Conservation (phyloP, 1,140 invertebrate genomes). For the Aphis gossypii region DNA sequence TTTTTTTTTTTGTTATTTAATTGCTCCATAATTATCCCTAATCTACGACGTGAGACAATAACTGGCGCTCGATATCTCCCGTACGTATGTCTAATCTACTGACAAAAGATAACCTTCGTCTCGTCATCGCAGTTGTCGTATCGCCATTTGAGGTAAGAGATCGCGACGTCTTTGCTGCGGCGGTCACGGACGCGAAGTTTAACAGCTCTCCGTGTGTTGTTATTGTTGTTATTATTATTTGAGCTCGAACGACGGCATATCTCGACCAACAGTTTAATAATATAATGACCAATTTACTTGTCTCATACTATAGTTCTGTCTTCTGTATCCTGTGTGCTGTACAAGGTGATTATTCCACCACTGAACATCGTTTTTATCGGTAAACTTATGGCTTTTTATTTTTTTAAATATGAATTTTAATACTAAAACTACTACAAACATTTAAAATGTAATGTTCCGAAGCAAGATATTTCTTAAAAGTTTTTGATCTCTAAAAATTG, state of each 20-base stretch:
- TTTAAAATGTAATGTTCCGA: not conserved
- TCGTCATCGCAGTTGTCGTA: not conserved
- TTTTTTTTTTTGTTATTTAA: not conserved
- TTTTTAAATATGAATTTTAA: not conserved
- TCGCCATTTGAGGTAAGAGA: not conserved
- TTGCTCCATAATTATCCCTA: slow-evolving; percentile 30
- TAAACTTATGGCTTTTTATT: not conserved
- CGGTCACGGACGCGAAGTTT: not conserved
- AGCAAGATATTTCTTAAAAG: not conserved
- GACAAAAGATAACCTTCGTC: slow-evolving; percentile 18
- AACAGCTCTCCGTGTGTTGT: not conserved
- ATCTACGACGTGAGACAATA: slow-evolving; percentile 16
- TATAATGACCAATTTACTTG: too few species aligned
- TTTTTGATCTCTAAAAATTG: not conserved
- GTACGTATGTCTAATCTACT: not conserved
- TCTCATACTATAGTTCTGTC: not conserved
- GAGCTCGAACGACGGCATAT: not conserved
- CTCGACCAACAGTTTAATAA: not conserved
- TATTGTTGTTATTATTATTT: not conserved
- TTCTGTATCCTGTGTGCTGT: too few species aligned
- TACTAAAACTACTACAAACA: too few species aligned
- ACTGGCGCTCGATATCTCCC: not conserved
- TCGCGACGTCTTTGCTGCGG: not conserved
- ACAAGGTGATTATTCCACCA: not conserved
- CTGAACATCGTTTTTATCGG: not conserved